Conservation (phyloP, 2,888 invertebrate species). For the Tryphoninae sp. region DNA sequence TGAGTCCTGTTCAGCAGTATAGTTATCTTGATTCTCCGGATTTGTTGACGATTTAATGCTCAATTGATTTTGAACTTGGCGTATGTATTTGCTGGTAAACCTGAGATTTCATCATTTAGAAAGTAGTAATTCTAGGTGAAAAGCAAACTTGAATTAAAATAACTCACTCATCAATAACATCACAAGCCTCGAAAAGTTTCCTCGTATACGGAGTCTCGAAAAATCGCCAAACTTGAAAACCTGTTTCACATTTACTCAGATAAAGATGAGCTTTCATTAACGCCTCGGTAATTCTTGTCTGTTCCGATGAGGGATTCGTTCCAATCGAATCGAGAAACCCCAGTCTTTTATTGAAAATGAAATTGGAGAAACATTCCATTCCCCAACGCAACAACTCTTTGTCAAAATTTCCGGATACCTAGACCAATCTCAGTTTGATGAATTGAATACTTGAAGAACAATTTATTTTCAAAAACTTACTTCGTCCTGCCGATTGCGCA, state of each 20-base stretch:
- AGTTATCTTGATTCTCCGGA: constrained; percentile 44
- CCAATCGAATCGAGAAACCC: constrained; percentile 84
- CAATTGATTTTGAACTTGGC: constrained; percentile 79
- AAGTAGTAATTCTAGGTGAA: neutral
- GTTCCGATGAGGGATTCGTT: constrained; percentile 83
- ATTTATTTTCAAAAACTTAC: constrained; percentile 77
- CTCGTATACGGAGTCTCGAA: constrained; percentile 85
- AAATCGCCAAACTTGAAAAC: constrained; percentile 86
- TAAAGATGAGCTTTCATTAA: constrained; percentile 84
- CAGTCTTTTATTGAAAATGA: constrained; percentile 84
- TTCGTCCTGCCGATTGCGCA: constrained; percentile 86
- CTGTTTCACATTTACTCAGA: constrained; percentile 85
- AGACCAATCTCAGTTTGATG: neutral
- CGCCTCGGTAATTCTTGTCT: constrained; percentile 84
- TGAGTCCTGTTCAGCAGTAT: constrained; percentile 67
- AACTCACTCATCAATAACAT: constrained; percentile 84
- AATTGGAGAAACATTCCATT: constrained; percentile 81
- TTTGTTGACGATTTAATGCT: constrained; percentile 71
- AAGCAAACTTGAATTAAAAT: constrained; percentile 7
- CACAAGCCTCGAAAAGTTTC: constrained; percentile 84
- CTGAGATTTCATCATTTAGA: constrained; percentile 75
- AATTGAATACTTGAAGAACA: constrained; percentile 2
- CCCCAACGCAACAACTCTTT: constrained; percentile 82
- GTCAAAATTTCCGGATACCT: constrained; percentile 79
- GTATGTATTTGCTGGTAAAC: constrained; percentile 85